Conservation (phyloP, 2,113 vertebrate species). For the Oncorhynchus nerka region DNA sequence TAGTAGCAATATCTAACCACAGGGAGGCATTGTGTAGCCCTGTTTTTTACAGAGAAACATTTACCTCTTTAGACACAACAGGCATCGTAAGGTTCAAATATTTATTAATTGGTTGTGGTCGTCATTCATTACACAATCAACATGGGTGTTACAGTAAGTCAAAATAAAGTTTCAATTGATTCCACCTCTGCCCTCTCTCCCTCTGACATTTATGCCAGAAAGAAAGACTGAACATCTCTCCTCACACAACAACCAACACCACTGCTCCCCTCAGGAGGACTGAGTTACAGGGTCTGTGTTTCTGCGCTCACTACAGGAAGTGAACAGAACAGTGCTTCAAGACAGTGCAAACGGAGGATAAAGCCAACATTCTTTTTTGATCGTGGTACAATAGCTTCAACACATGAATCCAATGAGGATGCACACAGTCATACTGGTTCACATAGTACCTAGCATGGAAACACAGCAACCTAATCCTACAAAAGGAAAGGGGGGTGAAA, state of each 20-base stretch:
- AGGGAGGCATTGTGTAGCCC: background rate
- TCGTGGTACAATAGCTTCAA: constrained; percentile 18
- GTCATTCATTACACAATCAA: constrained; percentile 17
- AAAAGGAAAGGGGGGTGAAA: background rate
- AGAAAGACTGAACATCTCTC: background rate
- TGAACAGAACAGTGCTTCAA: background rate
- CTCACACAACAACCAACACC: background rate
- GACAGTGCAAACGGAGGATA: background rate
- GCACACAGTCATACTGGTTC: background rate
- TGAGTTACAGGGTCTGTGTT: background rate
- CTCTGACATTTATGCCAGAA: background rate
- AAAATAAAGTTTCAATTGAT: background rate
- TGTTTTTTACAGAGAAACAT: background rate
- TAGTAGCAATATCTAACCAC: background rate
- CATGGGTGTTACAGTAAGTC: constrained; percentile 2
- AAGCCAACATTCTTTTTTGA: constrained; percentile 16
- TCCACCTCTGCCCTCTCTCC: background rate
- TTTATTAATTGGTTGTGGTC: constrained; percentile 47
- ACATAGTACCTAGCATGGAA: constrained; percentile 8
- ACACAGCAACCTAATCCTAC: constrained; percentile 25
- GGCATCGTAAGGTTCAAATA: background rate
- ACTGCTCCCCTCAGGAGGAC: background rate
- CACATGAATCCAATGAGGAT: constrained; percentile 6
- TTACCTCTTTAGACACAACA: background rate
- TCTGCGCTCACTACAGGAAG: background rate